Conservation (phyloP, 2,113 vertebrate species). For the Hippopotamus amphibius region DNA sequence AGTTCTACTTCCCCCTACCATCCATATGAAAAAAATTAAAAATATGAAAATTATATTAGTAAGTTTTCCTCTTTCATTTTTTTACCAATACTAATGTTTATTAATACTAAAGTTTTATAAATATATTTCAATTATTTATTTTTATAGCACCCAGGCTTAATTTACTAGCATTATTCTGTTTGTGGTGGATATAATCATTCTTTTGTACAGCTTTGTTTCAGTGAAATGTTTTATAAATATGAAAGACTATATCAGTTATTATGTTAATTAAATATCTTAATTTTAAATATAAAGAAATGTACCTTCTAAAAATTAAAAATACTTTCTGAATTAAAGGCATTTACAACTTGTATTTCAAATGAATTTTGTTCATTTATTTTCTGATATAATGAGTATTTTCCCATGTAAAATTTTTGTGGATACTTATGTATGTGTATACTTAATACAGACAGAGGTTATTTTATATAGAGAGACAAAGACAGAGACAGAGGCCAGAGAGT, state of each 20-base stretch:
- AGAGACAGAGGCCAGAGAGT: background rate
- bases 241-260: background rate
- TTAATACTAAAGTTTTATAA: background rate
- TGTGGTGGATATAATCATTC: background rate
- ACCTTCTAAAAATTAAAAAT: background rate
- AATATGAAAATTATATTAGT: background rate
- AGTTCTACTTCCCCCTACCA: fast-evolving
- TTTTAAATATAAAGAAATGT: background rate
- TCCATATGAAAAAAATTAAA: background rate
- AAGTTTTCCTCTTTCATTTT: background rate
- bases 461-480: background rate
- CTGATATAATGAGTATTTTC: background rate
- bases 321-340: background rate
- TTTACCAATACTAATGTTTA: background rate
- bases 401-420: background rate
- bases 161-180: background rate
- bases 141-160: background rate
- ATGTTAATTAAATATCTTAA: background rate
- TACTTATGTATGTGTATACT: background rate
- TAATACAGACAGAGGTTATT: background rate
- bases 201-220: background rate
- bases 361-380: background rate
- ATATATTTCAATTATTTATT: background rate
- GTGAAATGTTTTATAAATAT: background rate
- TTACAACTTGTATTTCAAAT: background rate